Conservation (phyloP, 2,113 vertebrate species). For the Xiphias gladius region DNA sequence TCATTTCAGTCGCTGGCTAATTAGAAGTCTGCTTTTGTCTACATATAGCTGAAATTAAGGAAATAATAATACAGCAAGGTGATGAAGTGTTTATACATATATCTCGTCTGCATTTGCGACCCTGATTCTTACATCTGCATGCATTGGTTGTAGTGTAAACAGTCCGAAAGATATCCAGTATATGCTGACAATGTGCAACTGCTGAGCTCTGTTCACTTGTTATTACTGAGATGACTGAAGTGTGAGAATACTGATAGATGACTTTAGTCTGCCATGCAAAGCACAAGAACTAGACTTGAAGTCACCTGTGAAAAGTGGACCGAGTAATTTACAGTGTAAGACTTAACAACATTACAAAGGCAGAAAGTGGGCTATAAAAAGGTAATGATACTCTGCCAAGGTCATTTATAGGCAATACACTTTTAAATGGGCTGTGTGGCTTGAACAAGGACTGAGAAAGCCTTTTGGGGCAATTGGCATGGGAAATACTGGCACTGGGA, state of each 20-base stretch:
- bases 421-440: slow-evolving; percentile 55
- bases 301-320: slow-evolving; percentile 54
- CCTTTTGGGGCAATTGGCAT: slow-evolving; percentile 52
- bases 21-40: neutral
- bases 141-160: slow-evolving; percentile 37
- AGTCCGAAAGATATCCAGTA: slow-evolving; percentile 25
- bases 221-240: slow-evolving; percentile 28
- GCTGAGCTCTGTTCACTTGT: slow-evolving; percentile 26
- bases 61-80: slow-evolving; percentile 67
- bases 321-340: slow-evolving; percentile 43
- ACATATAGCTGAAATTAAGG: slow-evolving; percentile 59
- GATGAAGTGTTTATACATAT: slow-evolving; percentile 68
- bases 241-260: slow-evolving; percentile 33
- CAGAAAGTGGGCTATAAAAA: slow-evolving; percentile 60
- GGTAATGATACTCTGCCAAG: slow-evolving; percentile 58
- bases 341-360: slow-evolving; percentile 53
- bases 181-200: slow-evolving; percentile 26
- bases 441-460: slow-evolving; percentile 49
- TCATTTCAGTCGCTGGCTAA: too few relatives aligned
- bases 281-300: slow-evolving; percentile 44
- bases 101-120: slow-evolving; percentile 55
- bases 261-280: slow-evolving; percentile 26
- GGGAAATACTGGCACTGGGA: slow-evolving; percentile 51
- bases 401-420: slow-evolving; percentile 65
- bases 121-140: slow-evolving; percentile 63